A percentile compares a stretch with the other conserved stretches of the same genome.
Conservation (phyloP, 2,888 invertebrate genomes). For the Smittia sp. region DNA sequence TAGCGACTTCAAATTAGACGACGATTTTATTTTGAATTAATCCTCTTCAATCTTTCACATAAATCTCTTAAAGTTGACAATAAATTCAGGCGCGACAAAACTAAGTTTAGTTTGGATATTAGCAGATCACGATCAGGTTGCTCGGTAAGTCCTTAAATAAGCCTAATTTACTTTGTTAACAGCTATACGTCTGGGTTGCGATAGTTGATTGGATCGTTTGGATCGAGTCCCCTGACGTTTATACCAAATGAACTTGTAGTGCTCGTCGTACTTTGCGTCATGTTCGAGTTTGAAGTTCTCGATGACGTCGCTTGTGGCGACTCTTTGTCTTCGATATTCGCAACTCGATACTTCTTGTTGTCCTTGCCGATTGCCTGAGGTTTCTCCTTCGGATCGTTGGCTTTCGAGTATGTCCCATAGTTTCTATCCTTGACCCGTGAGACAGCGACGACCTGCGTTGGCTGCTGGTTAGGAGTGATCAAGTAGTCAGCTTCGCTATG, state of each 20-base stretch:
- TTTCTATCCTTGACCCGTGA: constrained; percentile 47
- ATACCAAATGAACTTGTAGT: constrained; percentile 43
- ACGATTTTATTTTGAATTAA: neutral
- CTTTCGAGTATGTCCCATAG: constrained; percentile 51
- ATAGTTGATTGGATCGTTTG: constrained; percentile 43
- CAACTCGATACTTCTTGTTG: constrained; percentile 25
- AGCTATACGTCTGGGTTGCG: constrained; percentile 39
- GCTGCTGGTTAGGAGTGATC: constrained; percentile 46
- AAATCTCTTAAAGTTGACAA: neutral
- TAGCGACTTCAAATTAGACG: too few species aligned
- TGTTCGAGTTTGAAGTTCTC: constrained; percentile 7
- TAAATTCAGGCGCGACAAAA: neutral
- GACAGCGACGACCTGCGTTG: constrained; percentile 32
- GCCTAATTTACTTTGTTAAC: too few species aligned
- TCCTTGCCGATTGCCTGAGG: constrained; percentile 17
- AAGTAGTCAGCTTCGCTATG: constrained; percentile 57
- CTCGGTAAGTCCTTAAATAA: too few species aligned
- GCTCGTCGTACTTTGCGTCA: constrained; percentile 31
- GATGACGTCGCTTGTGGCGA: neutral
- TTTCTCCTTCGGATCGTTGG: constrained; percentile 53
- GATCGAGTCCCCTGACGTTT: constrained; percentile 46
- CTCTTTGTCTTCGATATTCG: constrained; percentile 24
- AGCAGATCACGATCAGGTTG: too few species aligned
- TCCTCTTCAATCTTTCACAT: neutral
- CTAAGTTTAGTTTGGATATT: too few species aligned